Percentiles rank a stretch among this genome's conserved stretches.
Evolutionary conservation across 2,797 vertebrate genomes (phyloP).

Genomic region (Phataginus tetradactyla): DNA sequence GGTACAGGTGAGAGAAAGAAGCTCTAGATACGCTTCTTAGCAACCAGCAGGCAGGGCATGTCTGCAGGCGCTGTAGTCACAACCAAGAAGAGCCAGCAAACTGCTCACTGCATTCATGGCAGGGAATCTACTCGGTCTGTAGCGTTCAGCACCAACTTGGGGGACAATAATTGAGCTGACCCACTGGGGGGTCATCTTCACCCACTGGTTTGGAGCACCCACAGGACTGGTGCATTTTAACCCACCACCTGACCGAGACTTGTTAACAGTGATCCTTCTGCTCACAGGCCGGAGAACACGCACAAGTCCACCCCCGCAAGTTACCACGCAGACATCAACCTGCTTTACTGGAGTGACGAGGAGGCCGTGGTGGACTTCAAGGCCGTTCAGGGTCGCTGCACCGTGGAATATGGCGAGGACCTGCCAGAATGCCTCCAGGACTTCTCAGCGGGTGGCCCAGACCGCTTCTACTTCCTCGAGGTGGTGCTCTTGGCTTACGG

Average conservation of each 20-base stretch:
- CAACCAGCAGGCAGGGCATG: background rate
- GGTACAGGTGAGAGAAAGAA: background rate
- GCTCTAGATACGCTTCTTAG: background rate
- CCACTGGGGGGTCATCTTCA: background rate
- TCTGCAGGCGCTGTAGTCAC: background rate
- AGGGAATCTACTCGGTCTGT: background rate
- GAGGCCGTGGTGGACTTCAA: conserved; percentile 91
- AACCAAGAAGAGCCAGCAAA: background rate
- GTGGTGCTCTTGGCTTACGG: conserved; percentile 78
- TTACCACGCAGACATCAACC: conserved; percentile 96
- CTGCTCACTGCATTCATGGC: background rate
- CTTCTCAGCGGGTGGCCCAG: conserved; percentile 90
- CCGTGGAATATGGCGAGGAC: conserved; percentile 95
- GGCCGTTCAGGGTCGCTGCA: conserved; percentile 92
- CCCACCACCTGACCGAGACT: background rate
- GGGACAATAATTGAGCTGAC: background rate
- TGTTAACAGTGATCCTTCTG: background rate
- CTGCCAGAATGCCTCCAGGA: conserved; percentile 92
- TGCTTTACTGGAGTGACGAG: conserved; percentile 98
- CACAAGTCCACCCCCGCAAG: conserved; percentile 94
- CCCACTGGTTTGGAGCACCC: background rate
- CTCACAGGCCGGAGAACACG: conserved; percentile 94
- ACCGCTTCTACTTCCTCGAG: conserved; percentile 98
- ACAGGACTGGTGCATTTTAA: background rate
- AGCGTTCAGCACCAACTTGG: background rate